These are phyloP conservation scores for Pammene aurita DNA, from an alignment of 2,888 invertebrate species.

Conservation along the genomic window DNA sequence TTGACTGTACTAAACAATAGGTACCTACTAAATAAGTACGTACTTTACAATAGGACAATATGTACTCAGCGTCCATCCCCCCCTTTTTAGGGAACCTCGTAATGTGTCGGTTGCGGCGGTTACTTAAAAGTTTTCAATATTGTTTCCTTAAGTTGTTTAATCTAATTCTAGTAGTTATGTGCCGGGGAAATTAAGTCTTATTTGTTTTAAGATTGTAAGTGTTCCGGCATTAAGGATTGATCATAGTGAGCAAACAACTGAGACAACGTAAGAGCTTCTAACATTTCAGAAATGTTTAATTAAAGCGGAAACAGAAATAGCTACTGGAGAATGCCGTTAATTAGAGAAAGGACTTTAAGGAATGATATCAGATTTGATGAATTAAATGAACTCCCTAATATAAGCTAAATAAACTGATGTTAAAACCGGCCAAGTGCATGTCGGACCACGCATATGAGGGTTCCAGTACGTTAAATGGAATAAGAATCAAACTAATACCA, in stretches of 20 bases:
- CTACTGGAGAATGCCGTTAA: too few species aligned
- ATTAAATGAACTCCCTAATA: too few species aligned
- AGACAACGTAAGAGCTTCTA: neutral
- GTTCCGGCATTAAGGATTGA: neutral
- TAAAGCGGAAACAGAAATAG: too few species aligned
- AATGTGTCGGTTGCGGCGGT: neutral
- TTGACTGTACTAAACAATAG: conserved; percentile 1
- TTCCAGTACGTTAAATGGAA: too few species aligned
- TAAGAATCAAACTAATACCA: too few species aligned
- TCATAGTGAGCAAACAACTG: neutral
- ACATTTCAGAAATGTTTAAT: too few species aligned
- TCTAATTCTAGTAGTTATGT: neutral
- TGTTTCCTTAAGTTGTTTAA: neutral
- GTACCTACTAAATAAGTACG: neutral
- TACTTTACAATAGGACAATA: neutral
- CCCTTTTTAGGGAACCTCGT: neutral
- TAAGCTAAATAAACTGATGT: too few species aligned
- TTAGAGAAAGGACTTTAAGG: too few species aligned
- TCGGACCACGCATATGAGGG: too few species aligned
- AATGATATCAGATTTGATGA: too few species aligned
- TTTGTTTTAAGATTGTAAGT: neutral
- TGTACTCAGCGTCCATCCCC: neutral
- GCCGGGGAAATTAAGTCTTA: neutral
- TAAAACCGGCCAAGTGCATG: too few species aligned
- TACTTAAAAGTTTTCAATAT: neutral